Conservation (phyloP, 2,888 invertebrate species). For the Dryococelus australis region DNA sequence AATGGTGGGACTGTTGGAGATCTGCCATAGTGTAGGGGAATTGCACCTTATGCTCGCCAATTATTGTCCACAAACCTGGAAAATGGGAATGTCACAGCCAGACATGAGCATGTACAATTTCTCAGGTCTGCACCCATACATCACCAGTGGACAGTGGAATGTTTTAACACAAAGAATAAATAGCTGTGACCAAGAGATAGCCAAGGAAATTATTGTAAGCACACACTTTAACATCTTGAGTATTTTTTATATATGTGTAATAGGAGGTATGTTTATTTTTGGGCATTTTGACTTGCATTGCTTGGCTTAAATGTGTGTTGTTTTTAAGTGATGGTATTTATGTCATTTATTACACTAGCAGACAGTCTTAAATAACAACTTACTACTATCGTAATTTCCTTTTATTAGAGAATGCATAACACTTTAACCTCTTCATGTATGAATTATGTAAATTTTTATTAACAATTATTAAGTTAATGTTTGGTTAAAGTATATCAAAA, state of each 20-base stretch:
- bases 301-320: no score
- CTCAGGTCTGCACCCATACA: background rate
- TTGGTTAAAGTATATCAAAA: no score
- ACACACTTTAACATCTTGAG: background rate
- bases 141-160: background rate
- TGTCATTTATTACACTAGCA: no score
- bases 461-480: no score
- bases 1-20: background rate
- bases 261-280: no score
- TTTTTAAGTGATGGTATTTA: no score
- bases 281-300: no score
- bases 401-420: no score
- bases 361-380: no score
- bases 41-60: background rate
- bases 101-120: background rate
- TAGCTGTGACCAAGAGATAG: background rate
- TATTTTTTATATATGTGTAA: background rate
- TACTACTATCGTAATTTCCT: no score
- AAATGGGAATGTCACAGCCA: background rate
- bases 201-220: background rate
- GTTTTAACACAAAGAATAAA: background rate
- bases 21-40: background rate
- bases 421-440: no score
- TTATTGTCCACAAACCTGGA: background rate
- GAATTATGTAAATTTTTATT: no score